Conservation (phyloP, 2,113 vertebrate species). For the Blennius ocellaris region DNA sequence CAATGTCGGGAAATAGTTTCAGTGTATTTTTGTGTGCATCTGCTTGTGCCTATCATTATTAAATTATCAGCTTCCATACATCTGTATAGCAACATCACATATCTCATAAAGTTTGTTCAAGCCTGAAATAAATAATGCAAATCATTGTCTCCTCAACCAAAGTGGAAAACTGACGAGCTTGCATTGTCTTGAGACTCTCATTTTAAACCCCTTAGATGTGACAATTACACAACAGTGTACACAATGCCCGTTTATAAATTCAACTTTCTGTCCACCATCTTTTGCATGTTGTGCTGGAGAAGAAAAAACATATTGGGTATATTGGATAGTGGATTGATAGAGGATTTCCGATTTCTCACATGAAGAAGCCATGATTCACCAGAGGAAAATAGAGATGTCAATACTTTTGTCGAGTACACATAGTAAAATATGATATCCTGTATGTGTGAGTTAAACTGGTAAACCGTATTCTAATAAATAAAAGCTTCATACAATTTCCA, state of each 20-base stretch:
- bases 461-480: slow-evolving; percentile 21
- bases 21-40: too few species aligned
- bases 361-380: slow-evolving; percentile 54
- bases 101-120: too few species aligned
- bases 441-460: slow-evolving; percentile 11
- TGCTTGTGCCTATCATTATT: too few species aligned
- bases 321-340: slow-evolving; percentile 61
- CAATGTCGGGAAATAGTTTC: too few species aligned
- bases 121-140: too few species aligned
- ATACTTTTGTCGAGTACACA: slow-evolving; percentile 24
- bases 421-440: slow-evolving; percentile 31
- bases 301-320: slow-evolving; percentile 32
- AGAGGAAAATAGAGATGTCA: slow-evolving; percentile 45
- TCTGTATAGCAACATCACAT: too few species aligned
- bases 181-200: slow-evolving; percentile 4
- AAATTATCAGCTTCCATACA: too few species aligned
- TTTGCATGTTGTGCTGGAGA: slow-evolving; percentile 58
- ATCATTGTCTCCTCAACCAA: too few species aligned
- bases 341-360: slow-evolving; percentile 74
- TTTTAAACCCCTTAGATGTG: slow-evolving; percentile 66
- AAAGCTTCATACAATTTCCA: background rate
- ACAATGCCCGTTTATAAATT: slow-evolving; percentile 80
- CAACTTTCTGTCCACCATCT: slow-evolving; percentile 81
- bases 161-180: too few species aligned
- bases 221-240: slow-evolving; percentile 79